phyloP scores from a whole-genome alignment of 2,888 invertebrate species.

The Drosophila macrospina region DNA sequence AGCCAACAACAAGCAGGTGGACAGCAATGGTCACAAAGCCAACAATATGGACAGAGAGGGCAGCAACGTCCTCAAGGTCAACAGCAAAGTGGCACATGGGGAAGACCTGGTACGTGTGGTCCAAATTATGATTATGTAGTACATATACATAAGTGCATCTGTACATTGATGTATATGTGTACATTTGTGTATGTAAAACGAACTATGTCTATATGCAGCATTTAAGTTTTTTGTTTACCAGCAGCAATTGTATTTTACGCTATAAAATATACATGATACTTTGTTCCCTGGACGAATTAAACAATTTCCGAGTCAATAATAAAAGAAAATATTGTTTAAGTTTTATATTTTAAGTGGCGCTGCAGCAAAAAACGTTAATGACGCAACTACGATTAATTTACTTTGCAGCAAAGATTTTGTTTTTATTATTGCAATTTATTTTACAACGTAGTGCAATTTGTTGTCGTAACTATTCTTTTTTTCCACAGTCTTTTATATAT shows the following conservation, averaged over 20 bases:
- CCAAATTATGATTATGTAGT: conserved; percentile 50
- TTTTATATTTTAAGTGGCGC: conserved; percentile 68
- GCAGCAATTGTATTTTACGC: conserved; percentile 21
- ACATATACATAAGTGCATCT: not conserved
- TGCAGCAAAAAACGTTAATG: conserved; percentile 20
- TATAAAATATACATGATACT: conserved; percentile 14
- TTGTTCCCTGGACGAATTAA: conserved; percentile 56
- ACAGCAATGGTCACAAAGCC: too few species aligned
- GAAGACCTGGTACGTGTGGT: too few species aligned
- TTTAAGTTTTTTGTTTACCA: conserved; percentile 70
- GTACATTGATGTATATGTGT: conserved; percentile 6
- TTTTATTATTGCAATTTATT: conserved; percentile 54
- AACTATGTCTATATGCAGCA: conserved; percentile 70
- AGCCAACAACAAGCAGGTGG: conserved; percentile 5
- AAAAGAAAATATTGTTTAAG: conserved; percentile 69
- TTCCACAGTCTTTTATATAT: conserved; percentile 34
- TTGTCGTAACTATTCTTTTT: conserved; percentile 56
- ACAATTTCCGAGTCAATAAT: conserved; percentile 75
- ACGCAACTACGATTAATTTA: conserved; percentile 39
- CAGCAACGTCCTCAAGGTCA: too few species aligned
- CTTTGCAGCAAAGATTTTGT: conserved; percentile 63
- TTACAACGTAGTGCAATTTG: conserved; percentile 71
- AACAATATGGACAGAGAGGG: too few species aligned
- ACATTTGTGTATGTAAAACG: conserved; percentile 19
- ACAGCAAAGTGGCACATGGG: too few species aligned